Evolutionary conservation across 2,888 invertebrate species (phyloP), one percentile per base, ranked within the genome.

Genomic region (Falcaria lacertinaria): DNA sequence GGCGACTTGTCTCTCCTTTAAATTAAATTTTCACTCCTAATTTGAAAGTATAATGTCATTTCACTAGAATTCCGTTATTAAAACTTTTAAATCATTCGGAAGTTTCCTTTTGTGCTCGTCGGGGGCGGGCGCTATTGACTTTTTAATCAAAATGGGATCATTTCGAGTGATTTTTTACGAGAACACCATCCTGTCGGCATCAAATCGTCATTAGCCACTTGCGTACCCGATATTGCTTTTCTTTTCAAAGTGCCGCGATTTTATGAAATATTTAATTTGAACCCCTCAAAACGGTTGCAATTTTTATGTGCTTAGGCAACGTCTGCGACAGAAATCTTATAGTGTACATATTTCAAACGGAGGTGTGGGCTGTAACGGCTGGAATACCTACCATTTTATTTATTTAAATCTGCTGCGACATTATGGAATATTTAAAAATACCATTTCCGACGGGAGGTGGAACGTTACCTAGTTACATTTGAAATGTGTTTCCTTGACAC

Each of bases 11-110:
- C 87, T 85, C 86, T 82, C 87, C 86, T 88, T 89, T 89, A 89
- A 90, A 90, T 90, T 90, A 89, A 90, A 90, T 90, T 90, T 90
- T 89, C 89, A 89, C 89, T 89, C 87, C 86, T 84, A 90, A 90
- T 90, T 90, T 90, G 89, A 90, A 90, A 90, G 89, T 90, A 89
- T 90, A 90, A 90, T 89, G 90, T 89, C 89, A 89, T 90, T 86
- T 83, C 81, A 89, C 86, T 90, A 83, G 89, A 80, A 89, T 83
- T 85, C 75, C 80, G 87, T 89, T 90, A 90, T 89, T 90, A 90
- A 89, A 90, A 89, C 84, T 87, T 89, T 87, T 89, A 89, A 89
- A 90, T 90, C 89, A 90, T 90, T 83, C 80, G 76, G 76, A 84
- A 82, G 76, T 81, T 80, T 78, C 73, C 70, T 74, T 78, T 68